Conservation (phyloP, 2,888 invertebrate species). For the Eilema caniola region DNA sequence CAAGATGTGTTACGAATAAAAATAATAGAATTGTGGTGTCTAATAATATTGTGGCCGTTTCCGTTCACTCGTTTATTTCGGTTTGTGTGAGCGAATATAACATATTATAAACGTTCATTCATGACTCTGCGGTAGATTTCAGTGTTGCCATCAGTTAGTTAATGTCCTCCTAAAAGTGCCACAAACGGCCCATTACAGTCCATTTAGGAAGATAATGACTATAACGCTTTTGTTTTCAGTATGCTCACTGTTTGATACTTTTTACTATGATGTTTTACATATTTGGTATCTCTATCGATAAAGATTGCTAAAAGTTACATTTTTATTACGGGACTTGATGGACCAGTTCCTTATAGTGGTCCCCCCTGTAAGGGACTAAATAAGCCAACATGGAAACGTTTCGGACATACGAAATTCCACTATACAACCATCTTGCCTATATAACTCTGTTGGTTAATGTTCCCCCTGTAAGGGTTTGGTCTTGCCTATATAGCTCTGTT, state of each 20-base stretch:
- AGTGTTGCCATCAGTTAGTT: constrained; percentile 41
- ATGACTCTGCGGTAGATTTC: constrained; percentile 54
- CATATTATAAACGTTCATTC: constrained; percentile 77
- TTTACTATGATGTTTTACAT: background rate
- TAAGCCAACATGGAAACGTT: too few species aligned
- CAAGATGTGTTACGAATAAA: constrained; percentile 86
- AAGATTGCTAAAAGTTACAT: too few species aligned
- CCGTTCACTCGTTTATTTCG: constrained; percentile 85
- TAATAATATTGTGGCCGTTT: constrained; percentile 85
- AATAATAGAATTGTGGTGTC: constrained; percentile 87
- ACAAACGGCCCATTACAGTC: constrained; percentile 20
- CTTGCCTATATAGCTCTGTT: too few species aligned
- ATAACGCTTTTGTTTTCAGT: constrained; percentile 15
- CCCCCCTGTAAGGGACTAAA: too few species aligned
- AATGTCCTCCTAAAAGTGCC: constrained; percentile 30
- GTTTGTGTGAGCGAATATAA: constrained; percentile 82
- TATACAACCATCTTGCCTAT: too few species aligned
- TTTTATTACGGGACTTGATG: too few species aligned
- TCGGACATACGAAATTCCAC: too few species aligned
- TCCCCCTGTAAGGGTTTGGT: too few species aligned
- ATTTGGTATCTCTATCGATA: too few species aligned
- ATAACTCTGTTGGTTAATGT: too few species aligned
- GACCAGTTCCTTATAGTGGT: too few species aligned
- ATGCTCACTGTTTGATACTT: background rate
- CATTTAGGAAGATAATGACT: constrained; percentile 4